Evolutionary conservation across 2,888 invertebrate genomes (phyloP).

Genomic region (Scaptodrosophila latifasciaeformis): DNA sequence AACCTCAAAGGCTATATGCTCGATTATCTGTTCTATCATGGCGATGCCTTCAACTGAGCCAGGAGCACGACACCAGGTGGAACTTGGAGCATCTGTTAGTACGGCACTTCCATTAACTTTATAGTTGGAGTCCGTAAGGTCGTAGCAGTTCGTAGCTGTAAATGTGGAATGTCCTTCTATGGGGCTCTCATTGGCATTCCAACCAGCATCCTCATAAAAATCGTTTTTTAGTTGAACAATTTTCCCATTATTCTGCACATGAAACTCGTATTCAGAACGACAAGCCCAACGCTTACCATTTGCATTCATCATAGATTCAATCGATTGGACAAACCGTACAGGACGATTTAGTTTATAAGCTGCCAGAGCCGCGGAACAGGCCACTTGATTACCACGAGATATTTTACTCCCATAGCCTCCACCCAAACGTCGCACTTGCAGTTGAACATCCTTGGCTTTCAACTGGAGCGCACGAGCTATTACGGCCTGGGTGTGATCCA

Average conservation of each 20-base stretch:
- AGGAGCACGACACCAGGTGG: constrained; percentile 83
- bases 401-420: constrained; percentile 89
- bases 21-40: constrained; percentile 80
- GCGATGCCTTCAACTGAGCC: constrained; percentile 79
- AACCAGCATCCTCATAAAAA: constrained; percentile 78
- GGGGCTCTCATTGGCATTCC: constrained; percentile 77
- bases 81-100: constrained; percentile 81
- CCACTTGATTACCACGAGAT: constrained; percentile 77
- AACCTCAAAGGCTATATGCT: constrained; percentile 79
- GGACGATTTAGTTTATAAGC: constrained; percentile 79
- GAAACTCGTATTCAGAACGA: constrained; percentile 81
- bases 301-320: constrained; percentile 83
- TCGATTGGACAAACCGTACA: constrained; percentile 81
- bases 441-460: constrained; percentile 81
- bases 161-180: constrained; percentile 65
- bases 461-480: constrained; percentile 78
- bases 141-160: constrained; percentile 79
- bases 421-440: constrained; percentile 84
- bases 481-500: constrained; percentile 78
- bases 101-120: constrained; percentile 81
- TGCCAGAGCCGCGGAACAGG: constrained; percentile 83
- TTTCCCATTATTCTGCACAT: constrained; percentile 79
- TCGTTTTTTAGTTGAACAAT: constrained; percentile 80
- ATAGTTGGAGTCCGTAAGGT: constrained; percentile 80
- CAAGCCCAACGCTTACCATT: constrained; percentile 81